Percentiles rank a stretch among this genome's conserved stretches.
Evolutionary conservation across 2,888 invertebrate species (phyloP).

Genomic region (Polydrusus tereticollis): DNA sequence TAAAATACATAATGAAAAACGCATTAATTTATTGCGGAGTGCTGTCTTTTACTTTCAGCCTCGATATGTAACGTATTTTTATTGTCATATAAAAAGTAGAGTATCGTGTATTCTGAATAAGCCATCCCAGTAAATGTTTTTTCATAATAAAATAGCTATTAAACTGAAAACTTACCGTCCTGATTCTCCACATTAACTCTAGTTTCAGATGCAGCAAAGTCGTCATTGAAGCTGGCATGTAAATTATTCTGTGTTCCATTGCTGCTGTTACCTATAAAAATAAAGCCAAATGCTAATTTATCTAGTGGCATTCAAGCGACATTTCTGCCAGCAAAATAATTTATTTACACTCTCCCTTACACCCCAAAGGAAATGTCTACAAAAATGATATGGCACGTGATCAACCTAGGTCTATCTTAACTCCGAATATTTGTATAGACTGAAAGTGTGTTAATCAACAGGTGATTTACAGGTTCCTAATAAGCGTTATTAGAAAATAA

Average conservation of each 20-base stretch:
- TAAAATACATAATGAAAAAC: no score
- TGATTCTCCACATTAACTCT: conserved; percentile 86
- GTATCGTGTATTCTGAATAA: background rate
- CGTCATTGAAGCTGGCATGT: conserved; percentile 84
- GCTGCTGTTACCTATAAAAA: conserved; percentile 55
- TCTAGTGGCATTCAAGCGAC: conserved; percentile 41
- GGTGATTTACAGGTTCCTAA: no score
- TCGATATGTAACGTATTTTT: no score
- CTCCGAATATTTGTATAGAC: no score
- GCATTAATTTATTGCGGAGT: no score
- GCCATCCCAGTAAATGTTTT: background rate
- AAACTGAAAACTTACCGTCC: conserved; percentile 74
- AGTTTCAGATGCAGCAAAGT: conserved; percentile 81
- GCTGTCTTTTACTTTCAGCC: no score
- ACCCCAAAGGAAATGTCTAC: background rate
- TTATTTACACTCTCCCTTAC: conserved; percentile 23
- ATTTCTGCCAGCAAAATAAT: conserved; percentile 39
- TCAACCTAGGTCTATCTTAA: background rate
- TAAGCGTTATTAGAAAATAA: no score
- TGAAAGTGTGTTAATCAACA: no score
- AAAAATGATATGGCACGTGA: background rate
- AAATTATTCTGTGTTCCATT: conserved; percentile 69
- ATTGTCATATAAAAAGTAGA: no score
- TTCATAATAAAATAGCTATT: background rate
- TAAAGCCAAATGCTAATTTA: conserved; percentile 35